Percentiles rank a stretch among this genome's conserved stretches.
These are phyloP conservation scores for Heliconius congener DNA, from an alignment of 1,140 invertebrate species.

Conservation along the genomic window DNA sequence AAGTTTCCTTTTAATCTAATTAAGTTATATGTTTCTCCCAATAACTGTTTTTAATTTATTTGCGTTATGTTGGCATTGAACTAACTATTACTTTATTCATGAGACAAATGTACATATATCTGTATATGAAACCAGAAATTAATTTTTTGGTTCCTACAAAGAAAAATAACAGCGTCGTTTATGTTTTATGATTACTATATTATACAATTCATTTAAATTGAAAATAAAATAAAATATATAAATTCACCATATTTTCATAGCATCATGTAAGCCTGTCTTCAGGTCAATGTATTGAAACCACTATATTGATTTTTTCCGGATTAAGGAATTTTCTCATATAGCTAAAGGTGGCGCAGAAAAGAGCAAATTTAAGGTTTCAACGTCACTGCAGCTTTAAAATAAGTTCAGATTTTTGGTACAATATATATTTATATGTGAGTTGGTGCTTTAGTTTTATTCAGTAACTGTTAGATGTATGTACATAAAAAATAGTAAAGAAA, in stretches of 20 bases:
- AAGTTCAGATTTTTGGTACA: conserved; percentile 6
- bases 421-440: not conserved
- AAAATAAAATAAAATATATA: not conserved
- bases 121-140: too few species aligned
- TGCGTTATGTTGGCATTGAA: too few species aligned
- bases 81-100: too few species aligned
- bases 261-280: conserved; percentile 25
- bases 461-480: not conserved
- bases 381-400: conserved; percentile 25
- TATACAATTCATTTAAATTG: not conserved
- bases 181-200: not conserved
- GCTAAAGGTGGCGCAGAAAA: conserved; percentile 34
- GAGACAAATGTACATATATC: too few species aligned
- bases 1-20: too few species aligned
- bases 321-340: conserved; percentile 43
- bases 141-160: too few species aligned
- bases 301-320: conserved; percentile 41
- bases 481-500: too few species aligned
- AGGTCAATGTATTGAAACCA: conserved; percentile 36
- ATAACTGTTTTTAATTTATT: too few species aligned
- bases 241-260: not conserved
- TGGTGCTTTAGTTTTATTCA: not conserved
- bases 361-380: conserved; percentile 38
- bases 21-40: too few species aligned
- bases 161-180: not conserved